Base-by-base conservation (phyloP, 1,140 invertebrate genomes). In the Caenorhabditis remanei region DNA sequence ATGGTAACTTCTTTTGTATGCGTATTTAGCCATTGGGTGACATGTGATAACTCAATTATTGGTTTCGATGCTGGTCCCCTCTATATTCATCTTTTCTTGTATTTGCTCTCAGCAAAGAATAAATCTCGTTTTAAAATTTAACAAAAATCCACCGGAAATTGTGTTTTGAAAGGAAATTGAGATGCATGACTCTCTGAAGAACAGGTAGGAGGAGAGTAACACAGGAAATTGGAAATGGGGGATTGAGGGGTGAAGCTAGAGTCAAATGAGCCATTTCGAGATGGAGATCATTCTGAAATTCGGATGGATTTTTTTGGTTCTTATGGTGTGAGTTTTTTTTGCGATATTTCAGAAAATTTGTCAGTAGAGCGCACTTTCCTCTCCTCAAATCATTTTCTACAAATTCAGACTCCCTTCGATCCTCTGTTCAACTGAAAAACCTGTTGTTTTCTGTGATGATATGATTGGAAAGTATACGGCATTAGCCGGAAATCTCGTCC, bases 381-480 rank as follows among this genome's bases (percentile, higher is more conserved):
- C 32, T 32, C 32, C 2, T 32, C 32, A 32, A 32, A 16, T 50
- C 9, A 53, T 53, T 14, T 53, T 16, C 50, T 3, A 50, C 8
- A 53, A 16, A 14, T 53, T 53, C 61, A 65, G 61, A 65, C 0
- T 65, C 32, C 32, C 32, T 6, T 13, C 7, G 9, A 8, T 40
- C 32, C 6, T 46, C 56, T 58, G 56, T n/a, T 58, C 56, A 43
- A 8, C 67, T 3, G 14, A 71, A n/a, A 43, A 43, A 14, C 67
- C 67, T 16, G 67, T 46, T 13, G 46, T 79, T 7, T 79, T 79
- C n/a, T 79, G 71, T 19, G 71, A 79, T 53, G 71, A 79, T n/a
- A n/a, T 24, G 13, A 43, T 19, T 50, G 71, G 71, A 79, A 79
- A 50, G n/a, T 79, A 50, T 46, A 50, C 71, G 8, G 19, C 71